Evolutionary conservation across 1,140 invertebrate species (phyloP), one percentile per base, ranked within the genome.

Genomic region (Pseudomyrmex cubaensis): DNA sequence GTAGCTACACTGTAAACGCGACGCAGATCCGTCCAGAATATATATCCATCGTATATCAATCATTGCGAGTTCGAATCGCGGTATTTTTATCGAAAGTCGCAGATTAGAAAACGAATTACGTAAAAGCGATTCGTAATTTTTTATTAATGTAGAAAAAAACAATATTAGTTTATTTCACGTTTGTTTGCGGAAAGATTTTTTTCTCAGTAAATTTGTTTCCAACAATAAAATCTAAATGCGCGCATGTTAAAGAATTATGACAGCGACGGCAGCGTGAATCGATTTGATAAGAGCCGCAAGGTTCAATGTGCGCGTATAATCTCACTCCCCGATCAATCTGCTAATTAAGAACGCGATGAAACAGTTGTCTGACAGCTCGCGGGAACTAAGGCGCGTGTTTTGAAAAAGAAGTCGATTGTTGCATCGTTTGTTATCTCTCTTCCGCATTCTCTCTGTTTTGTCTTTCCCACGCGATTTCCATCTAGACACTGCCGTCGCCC

Each of bases 1-100:
- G 96, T 95, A 10, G 95, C 94, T 74, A 95, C 95, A 90, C 96
- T 96, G 54, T 50, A 72, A 80, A 80, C 44, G 44, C 22, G 35
- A 80, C 54, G 20, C 22, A 59, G 12, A 25, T n/a, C 10, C 54
- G 13, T 46, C 54, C 15, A 48, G 46, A 59, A 61, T 48, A n/a
- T 8, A 69, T n/a, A 7, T 2, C 13, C 15, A 17, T 20, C n/a
- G 15, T 35, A n/a, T 13, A 46, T 20, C 9, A 35, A 44, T 15
- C 61, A n/a, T 44, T 20, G 35, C n/a, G n/a, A 59, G 2, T 17
- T 2, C 17, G 7, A 17, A 59, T 59, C n/a, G n/a, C 20, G 57
- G 0, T 35, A 1, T 35, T 35, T 35, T 35, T 35, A 5, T 35
- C 35, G 35, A 35, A 35, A n/a, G 61, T 52, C 50, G 50, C 50